phyloP scores from a whole-genome alignment of 2,888 invertebrate species.

The Meiosimyza decipiens region DNA sequence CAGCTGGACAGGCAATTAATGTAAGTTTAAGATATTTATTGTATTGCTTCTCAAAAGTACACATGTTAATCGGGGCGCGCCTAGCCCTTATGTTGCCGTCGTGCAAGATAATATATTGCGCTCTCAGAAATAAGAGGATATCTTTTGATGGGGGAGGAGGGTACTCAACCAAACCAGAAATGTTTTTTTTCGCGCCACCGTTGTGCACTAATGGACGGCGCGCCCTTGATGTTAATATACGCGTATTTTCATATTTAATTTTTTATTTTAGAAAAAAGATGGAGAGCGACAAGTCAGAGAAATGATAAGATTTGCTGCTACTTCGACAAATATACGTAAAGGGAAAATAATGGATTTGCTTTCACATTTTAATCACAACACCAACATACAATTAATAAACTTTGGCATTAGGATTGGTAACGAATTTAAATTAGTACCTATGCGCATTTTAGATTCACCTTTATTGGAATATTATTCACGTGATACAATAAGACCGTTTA shows the following conservation, averaged over 20 bases:
- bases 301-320: slow-evolving; percentile 90
- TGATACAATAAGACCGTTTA: slow-evolving; percentile 39
- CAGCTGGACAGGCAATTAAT: slow-evolving; percentile 78
- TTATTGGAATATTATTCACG: slow-evolving; percentile 71
- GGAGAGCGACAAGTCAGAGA: slow-evolving; percentile 83
- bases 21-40: slow-evolving; percentile 55
- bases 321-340: slow-evolving; percentile 80
- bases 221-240: too few species aligned
- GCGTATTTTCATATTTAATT: background rate
- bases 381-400: slow-evolving; percentile 72
- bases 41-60: background rate
- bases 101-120: too few species aligned
- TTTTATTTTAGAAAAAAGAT: slow-evolving; percentile 71
- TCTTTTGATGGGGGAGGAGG: too few species aligned
- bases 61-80: too few species aligned
- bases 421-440: slow-evolving; percentile 80
- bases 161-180: too few species aligned
- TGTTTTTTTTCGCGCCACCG: too few species aligned
- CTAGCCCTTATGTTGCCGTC: too few species aligned
- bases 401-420: slow-evolving; percentile 85
- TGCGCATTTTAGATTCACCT: slow-evolving; percentile 84
- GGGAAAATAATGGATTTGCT: slow-evolving; percentile 77
- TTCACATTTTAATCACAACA: slow-evolving; percentile 54
- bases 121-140: too few species aligned
- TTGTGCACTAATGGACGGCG: too few species aligned